Evolutionary conservation across 2,797 vertebrate species (phyloP), one percentile per base, ranked within the genome.

Genomic region (Pempheris klunzingeri): DNA sequence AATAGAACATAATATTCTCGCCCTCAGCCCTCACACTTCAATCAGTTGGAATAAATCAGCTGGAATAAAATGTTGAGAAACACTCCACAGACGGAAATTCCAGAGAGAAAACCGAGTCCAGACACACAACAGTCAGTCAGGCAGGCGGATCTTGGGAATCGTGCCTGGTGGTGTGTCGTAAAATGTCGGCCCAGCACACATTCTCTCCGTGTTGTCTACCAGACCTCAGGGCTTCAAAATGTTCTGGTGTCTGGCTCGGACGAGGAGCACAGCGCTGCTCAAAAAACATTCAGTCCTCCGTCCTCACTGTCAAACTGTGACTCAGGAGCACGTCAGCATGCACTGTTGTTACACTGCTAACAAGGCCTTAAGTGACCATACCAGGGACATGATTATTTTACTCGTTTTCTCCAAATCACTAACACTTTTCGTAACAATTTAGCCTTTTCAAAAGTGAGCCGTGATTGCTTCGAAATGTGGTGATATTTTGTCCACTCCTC

Each of bases 1-100:
- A 88, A 92, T 68, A 87, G 88, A 87, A 81, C 87, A 83, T 62
- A 81, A 77, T 87, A 86, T 92, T 90, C 85, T 89, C 78, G 58
- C 84, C 80, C 85, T 84, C 77, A 74, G 75, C 76, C 71, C 71
- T 87, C 83, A 83, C 82, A 90, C 92, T 91, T 90, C 79, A 91
- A 86, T 90, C 81, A 70, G 76, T 74, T 81, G 74, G 82, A 83
- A 89, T 85, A 86, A 87, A 90, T 84, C 85, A 90, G 78, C 74
- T 82, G 87, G 84, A 84, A 88, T 78, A 85, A 89, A 87, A 86
- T 58, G 70, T 75, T 71, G 82, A 83, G 86, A 84, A 88, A 83
- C 78, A 44, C 77, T 89, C 78, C 63, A 66, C 81, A 84, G 84
- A 88, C 74, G 78, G 87, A 93, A 89, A 93, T 92, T 92, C 90